These are phyloP conservation scores for Semnornis frantzii DNA, from an alignment of 2,113 vertebrate genomes.

Conservation along the genomic window DNA sequence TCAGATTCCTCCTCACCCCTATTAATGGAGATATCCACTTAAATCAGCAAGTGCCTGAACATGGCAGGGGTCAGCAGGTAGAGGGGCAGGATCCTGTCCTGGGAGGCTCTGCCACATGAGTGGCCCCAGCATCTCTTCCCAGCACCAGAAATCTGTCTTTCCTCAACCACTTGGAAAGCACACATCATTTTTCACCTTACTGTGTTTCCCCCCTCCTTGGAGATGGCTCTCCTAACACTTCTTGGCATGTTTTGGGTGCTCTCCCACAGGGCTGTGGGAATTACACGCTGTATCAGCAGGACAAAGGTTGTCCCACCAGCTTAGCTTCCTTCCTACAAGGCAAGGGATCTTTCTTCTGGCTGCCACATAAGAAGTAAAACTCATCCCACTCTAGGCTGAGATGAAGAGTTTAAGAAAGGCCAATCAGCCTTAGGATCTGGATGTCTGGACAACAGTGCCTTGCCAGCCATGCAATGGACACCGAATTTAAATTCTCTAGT, in stretches of 20 bases:
- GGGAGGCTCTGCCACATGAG: not conserved
- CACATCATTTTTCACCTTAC: not conserved
- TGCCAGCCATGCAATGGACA: not conserved
- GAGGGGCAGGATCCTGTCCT: not conserved
- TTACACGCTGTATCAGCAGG: not conserved
- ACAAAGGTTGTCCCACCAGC: not conserved
- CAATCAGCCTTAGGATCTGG: not conserved
- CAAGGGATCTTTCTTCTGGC: not conserved
- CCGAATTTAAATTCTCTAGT: slow-evolving; percentile 19
- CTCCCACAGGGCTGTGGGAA: fast-evolving
- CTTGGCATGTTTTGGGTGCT: not conserved
- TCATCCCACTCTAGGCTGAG: not conserved
- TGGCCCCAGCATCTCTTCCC: not conserved
- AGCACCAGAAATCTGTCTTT: not conserved
- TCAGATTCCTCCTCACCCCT: not conserved
- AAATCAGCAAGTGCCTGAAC: not conserved
- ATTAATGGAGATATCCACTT: not conserved
- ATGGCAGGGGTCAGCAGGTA: fast-evolving
- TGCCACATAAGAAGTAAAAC: not conserved
- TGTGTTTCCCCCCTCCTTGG: not conserved
- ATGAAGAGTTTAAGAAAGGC: not conserved
- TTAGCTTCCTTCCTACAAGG: not conserved
- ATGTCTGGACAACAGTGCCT: not conserved
- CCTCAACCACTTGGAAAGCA: not conserved
- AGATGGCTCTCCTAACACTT: not conserved